Evolutionary conservation across 2,113 vertebrate genomes (phyloP), one percentile per base, ranked within the genome.

Genomic region (Nipponia nippon): DNA sequence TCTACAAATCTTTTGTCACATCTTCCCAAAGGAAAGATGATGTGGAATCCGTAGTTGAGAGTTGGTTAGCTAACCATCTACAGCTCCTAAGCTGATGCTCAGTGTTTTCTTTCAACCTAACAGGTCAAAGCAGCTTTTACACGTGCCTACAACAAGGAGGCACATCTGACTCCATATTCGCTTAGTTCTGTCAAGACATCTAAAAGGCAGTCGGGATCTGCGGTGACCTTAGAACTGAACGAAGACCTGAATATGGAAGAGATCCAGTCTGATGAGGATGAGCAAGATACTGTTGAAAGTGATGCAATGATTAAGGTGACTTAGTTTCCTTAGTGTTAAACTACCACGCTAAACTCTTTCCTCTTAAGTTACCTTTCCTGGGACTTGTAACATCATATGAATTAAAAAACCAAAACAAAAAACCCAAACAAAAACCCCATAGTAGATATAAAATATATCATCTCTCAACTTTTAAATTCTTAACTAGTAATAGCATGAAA

Each of bases 301-400:
- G 99, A 99, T 42, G 99, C 99, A 32, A 99, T 99, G 99, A 99
- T 99, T 94, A 99, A 99, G 99, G 99, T 99, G 96, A 97, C 69
- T 79, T 89, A 16, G 40, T 53, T 83, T 95, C 16, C 16, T 80
- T 7, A 11, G 4, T 61, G 52, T 71, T 90, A 59, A 46, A 55
- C 12, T 26, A 34, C 32, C 12, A 13, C 12, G 16, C 10, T 38
- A 3, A 59, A 38, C 8, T 81, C 6, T 16, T n/a, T n/a, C 4
- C 11, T 75, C 32, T 21, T 34, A 22, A 70, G 26, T 78, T 73
- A 32, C 26, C 6, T 63, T 87, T 85, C 46, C 46, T 70, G 19
- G 32, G 66, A 50, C 40, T 36, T 53, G 22, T 50, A 56, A 62
- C 8, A 23, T 46, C 2, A 69, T 32, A 23, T 65, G 36, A 81